Conservation (phyloP, 1,140 invertebrate species). For the Microplitis demolitor region DNA sequence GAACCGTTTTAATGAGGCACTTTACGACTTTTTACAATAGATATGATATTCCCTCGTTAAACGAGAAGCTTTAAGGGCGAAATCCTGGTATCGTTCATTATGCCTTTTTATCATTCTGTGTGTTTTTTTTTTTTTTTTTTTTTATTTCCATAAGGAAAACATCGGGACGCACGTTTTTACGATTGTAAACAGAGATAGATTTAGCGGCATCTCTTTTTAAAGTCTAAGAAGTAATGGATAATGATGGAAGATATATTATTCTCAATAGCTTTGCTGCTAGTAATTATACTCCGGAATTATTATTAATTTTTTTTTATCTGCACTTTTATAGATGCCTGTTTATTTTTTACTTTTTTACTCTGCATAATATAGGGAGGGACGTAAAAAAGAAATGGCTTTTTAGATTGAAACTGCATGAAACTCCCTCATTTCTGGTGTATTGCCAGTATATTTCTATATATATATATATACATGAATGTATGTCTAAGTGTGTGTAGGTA, state of each 20-base stretch:
- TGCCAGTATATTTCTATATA: constrained; percentile 16
- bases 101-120: background rate
- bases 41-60: constrained; percentile 25
- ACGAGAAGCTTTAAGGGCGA: constrained; percentile 9
- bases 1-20: constrained; percentile 30
- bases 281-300: no score
- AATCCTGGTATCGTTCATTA: constrained; percentile 14
- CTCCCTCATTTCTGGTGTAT: no score
- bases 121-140: background rate
- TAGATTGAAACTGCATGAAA: no score
- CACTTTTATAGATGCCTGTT: no score
- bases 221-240: no score
- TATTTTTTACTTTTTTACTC: no score
- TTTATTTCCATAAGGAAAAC: background rate
- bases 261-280: no score
- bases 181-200: no score
- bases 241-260: no score
- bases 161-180: background rate
- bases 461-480: background rate
- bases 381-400: no score
- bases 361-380: no score
- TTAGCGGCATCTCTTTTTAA: background rate
- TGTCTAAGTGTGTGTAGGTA: background rate
- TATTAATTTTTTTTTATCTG: no score
- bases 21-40: constrained; percentile 24